Percentiles rank a stretch among this genome's conserved stretches.
Conservation (phyloP, 1,140 invertebrate species). For the Drosophila littoralis region DNA sequence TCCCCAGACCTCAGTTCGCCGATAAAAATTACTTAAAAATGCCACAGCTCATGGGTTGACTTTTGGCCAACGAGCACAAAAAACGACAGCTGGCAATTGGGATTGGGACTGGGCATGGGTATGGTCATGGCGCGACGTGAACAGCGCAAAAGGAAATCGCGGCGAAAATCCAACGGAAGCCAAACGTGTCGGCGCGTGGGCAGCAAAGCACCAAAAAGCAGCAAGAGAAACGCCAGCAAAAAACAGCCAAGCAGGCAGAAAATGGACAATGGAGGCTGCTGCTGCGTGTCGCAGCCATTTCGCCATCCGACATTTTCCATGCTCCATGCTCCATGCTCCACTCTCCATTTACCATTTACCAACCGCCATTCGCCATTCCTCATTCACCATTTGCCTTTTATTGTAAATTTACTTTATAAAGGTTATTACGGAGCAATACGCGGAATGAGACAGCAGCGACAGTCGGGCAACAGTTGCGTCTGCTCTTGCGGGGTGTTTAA, state of each 20-base stretch:
- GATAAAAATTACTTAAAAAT: constrained; percentile 84
- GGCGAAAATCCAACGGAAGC: constrained; percentile 77
- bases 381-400: constrained; percentile 63
- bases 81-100: constrained; percentile 46
- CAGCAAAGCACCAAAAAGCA: constrained; percentile 51
- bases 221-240: constrained; percentile 8
- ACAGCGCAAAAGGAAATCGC: constrained; percentile 68
- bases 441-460: neutral
- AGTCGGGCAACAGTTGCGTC: constrained; percentile 26
- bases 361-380: neutral
- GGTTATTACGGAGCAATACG: constrained; percentile 65
- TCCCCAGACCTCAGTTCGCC: constrained; percentile 47
- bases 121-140: neutral
- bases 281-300: constrained; percentile 23
- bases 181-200: constrained; percentile 71
- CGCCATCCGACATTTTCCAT: constrained; percentile 15
- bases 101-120: neutral
- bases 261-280: constrained; percentile 30
- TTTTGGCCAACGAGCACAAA: constrained; percentile 78
- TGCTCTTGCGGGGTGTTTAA: constrained; percentile 21
- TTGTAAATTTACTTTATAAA: constrained; percentile 82
- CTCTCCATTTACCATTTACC: neutral
- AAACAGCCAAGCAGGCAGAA: constrained; percentile 4
- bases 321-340: constrained; percentile 7
- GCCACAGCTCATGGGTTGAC: constrained; percentile 84